Conservation (phyloP, 2,797 vertebrate species). For the Leptoclinus maculatus region DNA sequence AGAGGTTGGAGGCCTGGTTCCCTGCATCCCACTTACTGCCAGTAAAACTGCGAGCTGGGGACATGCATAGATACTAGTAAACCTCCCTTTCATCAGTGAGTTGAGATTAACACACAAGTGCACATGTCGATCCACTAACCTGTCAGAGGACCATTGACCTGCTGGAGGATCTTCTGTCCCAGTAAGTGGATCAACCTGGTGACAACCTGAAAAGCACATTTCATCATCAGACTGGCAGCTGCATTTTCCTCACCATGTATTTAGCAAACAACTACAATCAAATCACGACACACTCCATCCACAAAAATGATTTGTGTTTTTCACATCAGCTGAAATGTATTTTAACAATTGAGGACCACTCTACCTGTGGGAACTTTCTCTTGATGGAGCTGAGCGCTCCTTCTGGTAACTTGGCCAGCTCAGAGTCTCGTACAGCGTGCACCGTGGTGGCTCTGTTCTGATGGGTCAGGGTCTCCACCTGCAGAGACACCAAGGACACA, state of each 20-base stretch:
- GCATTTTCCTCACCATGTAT: not conserved
- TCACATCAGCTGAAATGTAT: not conserved
- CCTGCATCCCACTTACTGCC: slow-evolving; percentile 92
- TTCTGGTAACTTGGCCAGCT: slow-evolving; percentile 95
- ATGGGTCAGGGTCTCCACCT: slow-evolving; percentile 95
- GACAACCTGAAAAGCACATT: slow-evolving; percentile 87
- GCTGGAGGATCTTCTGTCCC: slow-evolving; percentile 96
- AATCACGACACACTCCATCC: not conserved
- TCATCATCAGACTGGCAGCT: not conserved
- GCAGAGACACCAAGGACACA: slow-evolving; percentile 14
- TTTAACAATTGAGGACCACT: not conserved
- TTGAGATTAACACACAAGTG: not conserved
- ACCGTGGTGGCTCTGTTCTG: slow-evolving; percentile 95
- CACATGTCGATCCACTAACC: slow-evolving; percentile 65
- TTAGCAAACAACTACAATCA: not conserved
- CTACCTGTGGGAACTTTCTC: slow-evolving; percentile 94
- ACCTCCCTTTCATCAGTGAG: not conserved
- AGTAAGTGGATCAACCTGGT: slow-evolving; percentile 94
- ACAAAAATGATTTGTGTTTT: too few species aligned
- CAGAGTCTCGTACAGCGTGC: slow-evolving; percentile 94
- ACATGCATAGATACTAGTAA: slow-evolving; percentile 15
- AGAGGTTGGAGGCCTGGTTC: slow-evolving; percentile 92
- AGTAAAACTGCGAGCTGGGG: slow-evolving; percentile 86
- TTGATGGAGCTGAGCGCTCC: slow-evolving; percentile 95
- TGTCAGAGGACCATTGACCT: slow-evolving; percentile 88